A percentile compares a stretch with the other conserved stretches of the same genome.
phyloP scores from a whole-genome alignment of 2,888 invertebrate species.

The Synergus itoensis region DNA sequence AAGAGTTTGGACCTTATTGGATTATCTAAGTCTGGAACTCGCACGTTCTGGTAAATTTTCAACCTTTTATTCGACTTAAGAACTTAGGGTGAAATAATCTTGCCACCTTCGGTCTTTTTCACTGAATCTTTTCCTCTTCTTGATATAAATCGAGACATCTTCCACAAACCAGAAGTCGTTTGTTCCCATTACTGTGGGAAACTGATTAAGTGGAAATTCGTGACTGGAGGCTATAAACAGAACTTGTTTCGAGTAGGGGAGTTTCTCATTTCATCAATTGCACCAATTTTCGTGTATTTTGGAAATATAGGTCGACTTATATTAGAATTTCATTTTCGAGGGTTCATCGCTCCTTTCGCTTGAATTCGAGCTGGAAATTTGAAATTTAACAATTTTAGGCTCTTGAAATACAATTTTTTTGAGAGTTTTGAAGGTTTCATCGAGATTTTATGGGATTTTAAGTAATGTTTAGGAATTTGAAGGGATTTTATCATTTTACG shows the following conservation, averaged over 20 bases:
- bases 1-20: conserved; percentile 44
- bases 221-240: conserved; percentile 28
- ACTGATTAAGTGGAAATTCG: conserved; percentile 35
- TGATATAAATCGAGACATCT: not conserved
- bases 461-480: too few species aligned
- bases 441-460: too few species aligned
- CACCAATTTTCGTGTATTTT: conserved; percentile 25
- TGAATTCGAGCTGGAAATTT: too few species aligned
- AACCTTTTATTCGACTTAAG: conserved; percentile 54
- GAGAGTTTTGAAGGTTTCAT: too few species aligned
- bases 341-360: not conserved
- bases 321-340: conserved; percentile 13
- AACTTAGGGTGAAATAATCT: conserved; percentile 49
- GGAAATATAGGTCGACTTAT: not conserved
- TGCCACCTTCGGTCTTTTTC: conserved; percentile 52
- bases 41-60: conserved; percentile 60
- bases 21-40: conserved; percentile 55
- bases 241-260: conserved; percentile 9
- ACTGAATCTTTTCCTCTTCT: conserved; percentile 22
- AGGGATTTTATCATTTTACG: too few species aligned
- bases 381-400: too few species aligned
- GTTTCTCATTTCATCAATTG: conserved; percentile 34
- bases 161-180: conserved; percentile 28
- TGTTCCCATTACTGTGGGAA: conserved; percentile 1
- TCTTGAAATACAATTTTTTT: too few species aligned